A percentile compares a stretch with the other conserved stretches of the same genome.
These are phyloP conservation scores for Actenoides hombroni DNA, from an alignment of 2,113 vertebrate genomes.

Conservation along the genomic window DNA sequence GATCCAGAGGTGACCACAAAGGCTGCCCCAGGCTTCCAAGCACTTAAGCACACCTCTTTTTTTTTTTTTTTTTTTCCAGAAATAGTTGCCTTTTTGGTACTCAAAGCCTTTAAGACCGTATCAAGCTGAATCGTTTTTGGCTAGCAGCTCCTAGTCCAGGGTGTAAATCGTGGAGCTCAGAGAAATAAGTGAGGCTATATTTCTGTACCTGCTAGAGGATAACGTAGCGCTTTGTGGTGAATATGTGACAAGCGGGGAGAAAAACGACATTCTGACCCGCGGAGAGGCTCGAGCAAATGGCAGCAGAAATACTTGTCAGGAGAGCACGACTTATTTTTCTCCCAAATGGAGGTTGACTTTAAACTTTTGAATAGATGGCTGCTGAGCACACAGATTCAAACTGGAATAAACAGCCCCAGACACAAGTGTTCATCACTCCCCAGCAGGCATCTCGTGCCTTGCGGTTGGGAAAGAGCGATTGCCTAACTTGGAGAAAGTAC, in stretches of 20 bases:
- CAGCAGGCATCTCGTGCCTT: neutral
- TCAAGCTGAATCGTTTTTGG: accelerated
- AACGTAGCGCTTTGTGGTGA: accelerated
- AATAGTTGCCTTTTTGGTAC: neutral
- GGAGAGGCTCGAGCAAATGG: neutral
- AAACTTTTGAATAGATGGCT: neutral
- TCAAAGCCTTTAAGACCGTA: neutral
- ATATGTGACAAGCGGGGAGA: accelerated
- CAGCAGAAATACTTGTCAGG: neutral
- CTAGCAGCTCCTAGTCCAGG: neutral
- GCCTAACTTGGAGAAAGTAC: neutral
- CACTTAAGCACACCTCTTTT: neutral
- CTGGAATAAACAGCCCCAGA: neutral
- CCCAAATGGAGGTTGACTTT: neutral
- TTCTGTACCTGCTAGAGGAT: neutral
- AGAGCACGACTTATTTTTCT: neutral
- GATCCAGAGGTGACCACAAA: neutral
- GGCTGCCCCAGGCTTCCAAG: neutral
- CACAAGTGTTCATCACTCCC: neutral
- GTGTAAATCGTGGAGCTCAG: neutral
- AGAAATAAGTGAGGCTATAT: neutral
- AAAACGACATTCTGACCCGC: accelerated
- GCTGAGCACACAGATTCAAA: neutral
- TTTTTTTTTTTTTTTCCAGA: neutral
- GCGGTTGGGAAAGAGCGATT: neutral